These are phyloP conservation scores for Drosophila neonasuta DNA, from an alignment of 2,888 invertebrate species.

Conservation along the genomic window DNA sequence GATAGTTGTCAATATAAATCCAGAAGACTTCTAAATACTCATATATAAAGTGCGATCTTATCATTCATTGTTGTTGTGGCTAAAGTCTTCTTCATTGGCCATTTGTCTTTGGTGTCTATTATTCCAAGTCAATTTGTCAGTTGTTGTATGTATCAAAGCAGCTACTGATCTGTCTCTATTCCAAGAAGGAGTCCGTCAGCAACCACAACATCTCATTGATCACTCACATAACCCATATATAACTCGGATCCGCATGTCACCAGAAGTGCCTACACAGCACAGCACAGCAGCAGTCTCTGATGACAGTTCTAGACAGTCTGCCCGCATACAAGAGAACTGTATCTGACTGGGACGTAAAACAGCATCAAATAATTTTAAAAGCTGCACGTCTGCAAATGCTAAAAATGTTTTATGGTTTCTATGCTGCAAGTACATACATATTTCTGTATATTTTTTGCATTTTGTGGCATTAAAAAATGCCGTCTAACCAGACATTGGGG, in stretches of 20 bases:
- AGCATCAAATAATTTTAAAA: slow-evolving; percentile 63
- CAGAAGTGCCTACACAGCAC: slow-evolving; percentile 37
- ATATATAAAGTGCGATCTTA: neutral
- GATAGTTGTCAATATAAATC: neutral
- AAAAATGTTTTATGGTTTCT: slow-evolving; percentile 74
- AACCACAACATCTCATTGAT: slow-evolving; percentile 34
- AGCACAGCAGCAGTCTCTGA: slow-evolving; percentile 18
- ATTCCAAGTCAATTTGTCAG: slow-evolving; percentile 30
- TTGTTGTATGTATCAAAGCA: slow-evolving; percentile 6
- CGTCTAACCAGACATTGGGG: slow-evolving; percentile 69
- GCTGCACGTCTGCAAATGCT: slow-evolving; percentile 71
- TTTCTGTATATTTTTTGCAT: slow-evolving; percentile 37
- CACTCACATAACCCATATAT: slow-evolving; percentile 51
- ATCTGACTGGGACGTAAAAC: slow-evolving; percentile 43
- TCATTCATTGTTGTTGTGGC: neutral
- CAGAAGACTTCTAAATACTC: neutral
- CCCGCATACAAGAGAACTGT: slow-evolving; percentile 57
- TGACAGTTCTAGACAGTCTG: slow-evolving; percentile 52
- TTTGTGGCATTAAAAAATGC: slow-evolving; percentile 59
- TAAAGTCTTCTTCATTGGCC: neutral
- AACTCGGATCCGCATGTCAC: slow-evolving; percentile 41
- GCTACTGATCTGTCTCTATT: slow-evolving; percentile 34
- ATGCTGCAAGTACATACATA: slow-evolving; percentile 27
- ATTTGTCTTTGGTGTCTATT: slow-evolving; percentile 5
- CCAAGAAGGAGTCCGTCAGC: slow-evolving; percentile 20